These are phyloP conservation scores for Xenopus tropicalis DNA, from an alignment of 2,113 vertebrate genomes.

Conservation along the genomic window UCB_Xtro_10.0 CM004447.2:32852501-32853000, in stretches of 20 bases:
- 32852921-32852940: too few relatives aligned
- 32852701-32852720: not conserved
- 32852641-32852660: slow-evolving; percentile 32
- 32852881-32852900: too few relatives aligned
- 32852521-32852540: slow-evolving; percentile 57
- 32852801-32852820: too few relatives aligned
- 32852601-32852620: slow-evolving; percentile 44
- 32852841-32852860: too few relatives aligned
- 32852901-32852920: too few relatives aligned
- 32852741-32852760: not conserved
- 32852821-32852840: too few relatives aligned
- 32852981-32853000: too few relatives aligned
- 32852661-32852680: slow-evolving; percentile 9
- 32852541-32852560: slow-evolving; percentile 52
- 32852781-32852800: too few relatives aligned
- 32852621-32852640: slow-evolving; percentile 45
- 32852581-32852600: slow-evolving; percentile 41
- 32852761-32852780: not conserved
- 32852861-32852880: too few relatives aligned
- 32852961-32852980: too few relatives aligned
- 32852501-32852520: slow-evolving; percentile 62
- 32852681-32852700: not conserved
- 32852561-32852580: slow-evolving; percentile 54
- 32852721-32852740: not conserved
- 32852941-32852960: too few relatives aligned